These are phyloP conservation scores for Pavo muticus DNA, from an alignment of 2,113 vertebrate species.

Conservation along the genomic window DNA sequence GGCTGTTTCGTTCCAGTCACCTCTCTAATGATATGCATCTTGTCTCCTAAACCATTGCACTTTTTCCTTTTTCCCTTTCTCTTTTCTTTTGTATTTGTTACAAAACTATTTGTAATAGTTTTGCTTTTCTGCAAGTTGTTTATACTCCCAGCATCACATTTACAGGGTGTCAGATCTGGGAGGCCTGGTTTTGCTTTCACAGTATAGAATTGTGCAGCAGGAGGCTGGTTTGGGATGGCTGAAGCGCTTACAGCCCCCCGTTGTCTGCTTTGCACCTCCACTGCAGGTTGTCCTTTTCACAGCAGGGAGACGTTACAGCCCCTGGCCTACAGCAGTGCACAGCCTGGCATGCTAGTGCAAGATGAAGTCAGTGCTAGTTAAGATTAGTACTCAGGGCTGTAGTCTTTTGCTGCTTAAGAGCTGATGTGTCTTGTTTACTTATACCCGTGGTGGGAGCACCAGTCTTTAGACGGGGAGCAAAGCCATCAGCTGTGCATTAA, in stretches of 20 bases:
- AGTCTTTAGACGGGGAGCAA: not conserved
- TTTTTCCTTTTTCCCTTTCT: not conserved
- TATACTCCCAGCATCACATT: not conserved
- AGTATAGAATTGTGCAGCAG: not conserved
- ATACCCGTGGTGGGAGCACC: fast-evolving
- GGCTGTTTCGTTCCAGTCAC: not conserved
- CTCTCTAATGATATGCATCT: not conserved
- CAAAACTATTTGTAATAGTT: no score
- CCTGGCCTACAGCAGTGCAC: not conserved
- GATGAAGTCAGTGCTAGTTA: not conserved
- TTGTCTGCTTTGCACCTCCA: not conserved
- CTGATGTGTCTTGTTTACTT: not conserved
- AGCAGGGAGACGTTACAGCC: not conserved
- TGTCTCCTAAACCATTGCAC: not conserved
- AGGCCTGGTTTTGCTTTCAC: not conserved
- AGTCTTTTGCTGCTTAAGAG: not conserved
- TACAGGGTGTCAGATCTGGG: not conserved
- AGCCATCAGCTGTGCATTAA: not conserved
- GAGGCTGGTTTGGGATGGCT: not conserved
- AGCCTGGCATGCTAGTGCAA: not conserved
- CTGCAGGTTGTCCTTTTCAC: not conserved
- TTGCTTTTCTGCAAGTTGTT: not conserved
- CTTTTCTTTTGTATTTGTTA: not conserved
- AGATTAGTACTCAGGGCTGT: not conserved
- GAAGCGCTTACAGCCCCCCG: not conserved